A percentile compares a stretch with the other conserved stretches of the same genome.
phyloP scores from a whole-genome alignment of 2,113 vertebrate species.

The Hydrolagus affinis region DNA sequence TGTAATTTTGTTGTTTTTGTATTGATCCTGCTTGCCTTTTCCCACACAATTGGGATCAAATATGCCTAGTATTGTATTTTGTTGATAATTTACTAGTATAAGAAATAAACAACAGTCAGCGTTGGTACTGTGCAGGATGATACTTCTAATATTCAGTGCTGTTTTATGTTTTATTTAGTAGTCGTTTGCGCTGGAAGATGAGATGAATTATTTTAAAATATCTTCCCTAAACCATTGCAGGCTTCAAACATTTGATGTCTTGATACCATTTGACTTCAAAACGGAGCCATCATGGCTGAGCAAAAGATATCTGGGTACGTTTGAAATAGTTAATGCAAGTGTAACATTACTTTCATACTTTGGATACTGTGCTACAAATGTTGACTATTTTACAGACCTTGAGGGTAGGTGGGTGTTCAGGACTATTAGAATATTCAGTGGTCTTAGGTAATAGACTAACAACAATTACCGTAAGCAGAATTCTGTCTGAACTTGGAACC shows the following conservation, averaged over 20 bases:
- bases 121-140: neutral
- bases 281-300: slow-evolving; percentile 62
- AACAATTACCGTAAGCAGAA: no score
- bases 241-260: slow-evolving; percentile 60
- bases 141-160: neutral
- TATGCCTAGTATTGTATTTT: neutral
- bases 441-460: no score
- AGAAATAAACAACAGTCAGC: no score
- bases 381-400: no score
- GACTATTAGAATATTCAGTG: neutral
- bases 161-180: neutral
- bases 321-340: neutral
- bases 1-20: no score
- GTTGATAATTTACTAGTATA: neutral
- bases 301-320: slow-evolving; percentile 60
- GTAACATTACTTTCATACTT: neutral
- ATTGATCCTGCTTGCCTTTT: no score
- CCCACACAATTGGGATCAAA: no score
- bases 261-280: slow-evolving; percentile 64
- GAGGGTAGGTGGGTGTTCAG: no score
- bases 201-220: neutral
- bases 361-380: neutral
- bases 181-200: neutral
- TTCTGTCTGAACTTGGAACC: no score
- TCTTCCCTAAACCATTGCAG: slow-evolving; percentile 37